Evolutionary conservation across 2,113 vertebrate genomes (phyloP).

Genomic region (Mus pahari): DNA sequence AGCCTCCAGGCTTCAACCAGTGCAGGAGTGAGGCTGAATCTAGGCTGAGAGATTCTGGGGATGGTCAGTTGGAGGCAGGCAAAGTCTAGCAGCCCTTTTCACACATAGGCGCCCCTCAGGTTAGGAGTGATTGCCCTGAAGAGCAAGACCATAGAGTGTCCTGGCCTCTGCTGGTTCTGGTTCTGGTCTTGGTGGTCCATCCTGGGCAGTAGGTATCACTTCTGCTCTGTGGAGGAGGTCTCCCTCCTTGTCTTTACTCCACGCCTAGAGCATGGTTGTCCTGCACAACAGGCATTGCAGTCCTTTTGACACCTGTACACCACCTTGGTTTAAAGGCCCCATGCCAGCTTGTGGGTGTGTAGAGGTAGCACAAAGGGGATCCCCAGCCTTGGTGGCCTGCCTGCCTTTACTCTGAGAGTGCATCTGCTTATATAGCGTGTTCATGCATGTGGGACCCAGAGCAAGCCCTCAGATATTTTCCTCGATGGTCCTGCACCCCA

Average conservation of each 20-base stretch:
- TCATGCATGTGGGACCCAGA: neutral
- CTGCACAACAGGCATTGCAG: neutral
- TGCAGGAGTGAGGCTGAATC: neutral
- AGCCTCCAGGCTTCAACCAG: neutral
- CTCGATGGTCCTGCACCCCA: neutral
- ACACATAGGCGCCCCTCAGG: neutral
- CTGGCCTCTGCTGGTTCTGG: neutral
- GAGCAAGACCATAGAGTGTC: neutral
- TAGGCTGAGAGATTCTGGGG: neutral
- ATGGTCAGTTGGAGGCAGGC: neutral
- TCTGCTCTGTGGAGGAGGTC: neutral
- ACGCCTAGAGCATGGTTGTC: neutral
- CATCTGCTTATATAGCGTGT: neutral
- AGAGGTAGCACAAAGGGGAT: neutral
- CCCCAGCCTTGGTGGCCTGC: neutral
- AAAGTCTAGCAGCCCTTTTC: neutral
- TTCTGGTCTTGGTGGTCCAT: neutral
- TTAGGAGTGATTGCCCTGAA: neutral
- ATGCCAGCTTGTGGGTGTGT: neutral
- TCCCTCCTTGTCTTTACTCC: neutral
- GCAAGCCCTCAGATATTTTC: neutral
- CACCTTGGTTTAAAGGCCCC: neutral
- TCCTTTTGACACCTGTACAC: neutral
- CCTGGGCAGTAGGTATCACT: neutral
- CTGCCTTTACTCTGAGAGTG: neutral